Conservation (phyloP, 2,797 vertebrate genomes). For the Otolemur crassicaudatus region DNA sequence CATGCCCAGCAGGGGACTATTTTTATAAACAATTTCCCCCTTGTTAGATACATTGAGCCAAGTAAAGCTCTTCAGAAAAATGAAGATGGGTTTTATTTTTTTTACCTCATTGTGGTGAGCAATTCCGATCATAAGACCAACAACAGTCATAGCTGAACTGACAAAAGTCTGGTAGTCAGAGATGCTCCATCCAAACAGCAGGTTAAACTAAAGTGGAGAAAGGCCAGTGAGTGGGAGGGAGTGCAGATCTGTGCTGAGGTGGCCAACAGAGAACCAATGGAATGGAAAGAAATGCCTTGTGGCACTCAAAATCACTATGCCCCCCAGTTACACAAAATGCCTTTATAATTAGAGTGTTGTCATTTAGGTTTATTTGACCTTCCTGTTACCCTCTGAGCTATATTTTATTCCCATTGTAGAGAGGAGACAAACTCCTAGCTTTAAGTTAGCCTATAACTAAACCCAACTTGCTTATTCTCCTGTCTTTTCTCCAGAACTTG, state of each 20-base stretch:
- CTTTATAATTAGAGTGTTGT: not conserved
- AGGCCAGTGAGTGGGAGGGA: not conserved
- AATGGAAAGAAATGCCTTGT: not conserved
- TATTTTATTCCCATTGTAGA: constrained; percentile 20
- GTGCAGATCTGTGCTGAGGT: not conserved
- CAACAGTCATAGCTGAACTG: constrained; percentile 73
- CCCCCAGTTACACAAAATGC: not conserved
- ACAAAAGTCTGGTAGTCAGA: constrained; percentile 71
- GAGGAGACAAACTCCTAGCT: not conserved
- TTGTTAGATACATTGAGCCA: not conserved
- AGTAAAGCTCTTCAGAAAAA: not conserved
- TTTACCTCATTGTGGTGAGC: constrained; percentile 79
- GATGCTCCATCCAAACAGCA: constrained; percentile 80
- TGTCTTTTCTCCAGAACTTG: not conserved
- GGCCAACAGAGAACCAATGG: not conserved
- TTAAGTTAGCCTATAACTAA: not conserved
- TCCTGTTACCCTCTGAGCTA: not conserved
- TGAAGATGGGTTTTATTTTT: not conserved
- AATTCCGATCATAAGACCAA: constrained; percentile 80
- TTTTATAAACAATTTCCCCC: not conserved
- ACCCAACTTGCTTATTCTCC: not conserved
- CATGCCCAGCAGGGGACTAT: not conserved
- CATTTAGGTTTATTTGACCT: not conserved
- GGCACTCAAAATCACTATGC: not conserved
- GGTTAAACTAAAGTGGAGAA: constrained; percentile 78